These are phyloP conservation scores for Nycticryphes semicollaris DNA, from an alignment of 2,113 vertebrate species.

Conservation along the genomic window DNA sequence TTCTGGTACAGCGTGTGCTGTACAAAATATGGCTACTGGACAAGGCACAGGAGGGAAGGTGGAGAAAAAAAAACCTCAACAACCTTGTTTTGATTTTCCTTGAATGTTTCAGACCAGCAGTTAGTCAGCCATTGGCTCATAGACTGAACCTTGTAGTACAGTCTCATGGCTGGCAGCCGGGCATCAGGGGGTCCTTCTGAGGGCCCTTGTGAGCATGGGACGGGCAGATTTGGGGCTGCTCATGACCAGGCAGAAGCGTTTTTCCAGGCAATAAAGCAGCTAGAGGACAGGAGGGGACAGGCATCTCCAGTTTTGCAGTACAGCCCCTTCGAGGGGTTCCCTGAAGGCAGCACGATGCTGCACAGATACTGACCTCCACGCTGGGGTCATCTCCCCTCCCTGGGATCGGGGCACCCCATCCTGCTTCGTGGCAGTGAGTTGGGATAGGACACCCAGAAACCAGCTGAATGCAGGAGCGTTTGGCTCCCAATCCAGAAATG, in stretches of 20 bases:
- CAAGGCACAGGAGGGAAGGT: not conserved
- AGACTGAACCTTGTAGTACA: not conserved
- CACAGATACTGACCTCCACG: fast-evolving
- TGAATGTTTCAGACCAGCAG: not conserved
- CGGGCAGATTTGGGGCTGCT: not conserved
- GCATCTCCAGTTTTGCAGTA: not conserved
- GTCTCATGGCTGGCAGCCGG: not conserved
- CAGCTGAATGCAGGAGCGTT: fast-evolving
- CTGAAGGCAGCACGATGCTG: not conserved
- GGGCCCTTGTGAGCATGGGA: not conserved
- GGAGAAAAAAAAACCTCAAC: too few species aligned
- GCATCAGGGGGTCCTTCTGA: not conserved
- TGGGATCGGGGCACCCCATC: not conserved
- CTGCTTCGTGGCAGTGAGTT: fast-evolving
- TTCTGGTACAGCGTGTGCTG: not conserved
- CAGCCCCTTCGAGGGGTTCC: not conserved
- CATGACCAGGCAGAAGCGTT: not conserved
- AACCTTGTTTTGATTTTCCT: not conserved
- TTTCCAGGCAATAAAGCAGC: not conserved
- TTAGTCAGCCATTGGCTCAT: not conserved
- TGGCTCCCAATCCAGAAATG: not conserved
- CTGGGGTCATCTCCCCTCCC: not conserved
- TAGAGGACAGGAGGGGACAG: not conserved
- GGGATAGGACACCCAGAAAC: not conserved
- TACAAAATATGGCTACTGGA: not conserved